phyloP scores from a whole-genome alignment of 2,888 invertebrate genomes.

The Acleris cristana region DNA sequence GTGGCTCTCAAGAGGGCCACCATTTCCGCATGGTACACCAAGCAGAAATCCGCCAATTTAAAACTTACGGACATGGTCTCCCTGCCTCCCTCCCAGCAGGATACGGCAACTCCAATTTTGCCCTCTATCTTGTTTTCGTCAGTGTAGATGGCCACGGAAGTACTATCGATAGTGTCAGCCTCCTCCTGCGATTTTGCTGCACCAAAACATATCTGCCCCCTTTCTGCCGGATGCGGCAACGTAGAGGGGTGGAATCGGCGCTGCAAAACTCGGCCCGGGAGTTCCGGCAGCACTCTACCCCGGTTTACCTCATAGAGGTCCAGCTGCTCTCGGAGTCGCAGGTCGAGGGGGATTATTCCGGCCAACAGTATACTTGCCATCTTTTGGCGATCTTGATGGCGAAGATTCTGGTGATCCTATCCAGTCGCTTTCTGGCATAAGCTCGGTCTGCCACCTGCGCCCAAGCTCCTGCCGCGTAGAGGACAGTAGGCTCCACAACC shows the following conservation, averaged over 20 bases:
- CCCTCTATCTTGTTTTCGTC: neutral
- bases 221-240: neutral
- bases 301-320: neutral
- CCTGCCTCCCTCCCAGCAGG: neutral
- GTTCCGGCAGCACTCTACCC: neutral
- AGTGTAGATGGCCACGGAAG: neutral
- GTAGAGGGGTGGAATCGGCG: no score
- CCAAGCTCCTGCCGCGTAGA: neutral
- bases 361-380: neutral
- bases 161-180: neutral
- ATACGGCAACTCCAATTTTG: neutral
- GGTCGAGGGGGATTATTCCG: conserved; percentile 6
- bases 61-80: no score
- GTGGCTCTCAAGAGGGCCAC: no score
- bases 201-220: neutral
- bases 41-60: no score
- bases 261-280: neutral
- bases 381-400: neutral
- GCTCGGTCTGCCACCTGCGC: neutral
- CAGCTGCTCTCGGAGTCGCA: no score
- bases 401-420: neutral
- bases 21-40: no score
- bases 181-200: neutral
- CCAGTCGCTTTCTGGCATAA: neutral
- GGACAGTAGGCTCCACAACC: neutral